Base-by-base conservation (phyloP, 2,113 vertebrate species). In the Hipposideros armiger region DNA sequence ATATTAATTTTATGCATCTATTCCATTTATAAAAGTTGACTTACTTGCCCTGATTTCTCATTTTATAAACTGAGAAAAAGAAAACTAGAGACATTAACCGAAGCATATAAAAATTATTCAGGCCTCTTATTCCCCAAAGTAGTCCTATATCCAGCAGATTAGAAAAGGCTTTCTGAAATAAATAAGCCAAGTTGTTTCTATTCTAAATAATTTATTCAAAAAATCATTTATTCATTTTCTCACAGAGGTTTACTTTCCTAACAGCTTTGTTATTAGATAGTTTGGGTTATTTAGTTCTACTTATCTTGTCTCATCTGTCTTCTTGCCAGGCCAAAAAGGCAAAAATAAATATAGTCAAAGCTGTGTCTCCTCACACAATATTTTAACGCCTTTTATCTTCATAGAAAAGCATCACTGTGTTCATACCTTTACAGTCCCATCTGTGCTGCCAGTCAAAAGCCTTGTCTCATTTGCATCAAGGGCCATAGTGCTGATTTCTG, bases 401-500 rank as follows among this genome's bases (percentile, higher is more conserved):
- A 14, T 24, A 85, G 94, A 26, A 82, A 95, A 90, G 52, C 80
- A 78, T 78, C 50, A 8, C 58, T 87, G 67, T 3, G 45, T 80
- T 96, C 91, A 2, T 56, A 99, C 98, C 98, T 99, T 98, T 81
- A 99, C 82, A 36, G 98, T 98, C 66, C 98, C 98, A 24, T 99
- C 98, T 67, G 97, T 91, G 94, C 98, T 98, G 15, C 98, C 97
- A 16, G 99, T 99, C 98, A 99, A 99, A 95, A 99, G 97, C 69
- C 98, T 97, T 0, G 58, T 99, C 97, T 98, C 97, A 3, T 98
- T 98, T 72, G 87, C 97, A 56, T 98, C 97, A 80, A 99, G 97
- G 45, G 98, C 98, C 98, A 99, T 98, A 4, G 98, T 95, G 92
- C 98, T 99, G 96, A 98, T 99, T 98, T 98, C 98, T 15, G 98